Evolutionary conservation across 2,113 vertebrate genomes (phyloP).

Genomic region (Maylandia zebra): DNA sequence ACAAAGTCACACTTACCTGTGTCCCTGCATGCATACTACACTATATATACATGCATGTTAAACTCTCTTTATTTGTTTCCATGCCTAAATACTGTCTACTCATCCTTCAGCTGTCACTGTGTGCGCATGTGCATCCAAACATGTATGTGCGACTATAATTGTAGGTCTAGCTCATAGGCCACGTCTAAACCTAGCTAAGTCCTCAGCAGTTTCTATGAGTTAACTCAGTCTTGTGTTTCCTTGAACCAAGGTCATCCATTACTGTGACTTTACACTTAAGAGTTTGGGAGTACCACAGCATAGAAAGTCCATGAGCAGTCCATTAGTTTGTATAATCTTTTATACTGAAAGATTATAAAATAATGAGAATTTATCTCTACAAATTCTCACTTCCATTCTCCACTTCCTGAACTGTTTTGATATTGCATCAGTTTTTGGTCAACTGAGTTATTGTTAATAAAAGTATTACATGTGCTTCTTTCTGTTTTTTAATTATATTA

Average conservation of each 20-base stretch:
- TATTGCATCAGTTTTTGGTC: neutral
- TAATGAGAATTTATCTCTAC: neutral
- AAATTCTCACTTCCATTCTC: neutral
- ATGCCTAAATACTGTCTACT: neutral
- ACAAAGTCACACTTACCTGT: neutral
- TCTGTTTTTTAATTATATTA: neutral
- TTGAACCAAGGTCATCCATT: neutral
- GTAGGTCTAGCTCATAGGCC: neutral
- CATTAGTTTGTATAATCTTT: neutral
- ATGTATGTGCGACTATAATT: neutral
- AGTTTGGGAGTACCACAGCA: neutral
- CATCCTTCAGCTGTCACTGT: neutral
- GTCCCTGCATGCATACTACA: neutral
- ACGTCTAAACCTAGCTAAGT: neutral
- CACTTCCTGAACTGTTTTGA: neutral
- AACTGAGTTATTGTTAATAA: neutral
- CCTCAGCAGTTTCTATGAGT: neutral
- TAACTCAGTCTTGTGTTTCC: neutral
- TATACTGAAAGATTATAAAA: neutral
- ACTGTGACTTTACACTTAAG: neutral
- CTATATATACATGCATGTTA: neutral
- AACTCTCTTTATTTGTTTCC: neutral
- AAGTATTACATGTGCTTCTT: neutral
- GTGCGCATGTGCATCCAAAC: neutral
- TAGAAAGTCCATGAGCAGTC: neutral